A percentile compares a stretch with the other conserved stretches of the same genome.
These are phyloP conservation scores for Acropora tenuis DNA, from an alignment of 64 coral and sea anemone species.

Conservation along the genomic window DNA sequence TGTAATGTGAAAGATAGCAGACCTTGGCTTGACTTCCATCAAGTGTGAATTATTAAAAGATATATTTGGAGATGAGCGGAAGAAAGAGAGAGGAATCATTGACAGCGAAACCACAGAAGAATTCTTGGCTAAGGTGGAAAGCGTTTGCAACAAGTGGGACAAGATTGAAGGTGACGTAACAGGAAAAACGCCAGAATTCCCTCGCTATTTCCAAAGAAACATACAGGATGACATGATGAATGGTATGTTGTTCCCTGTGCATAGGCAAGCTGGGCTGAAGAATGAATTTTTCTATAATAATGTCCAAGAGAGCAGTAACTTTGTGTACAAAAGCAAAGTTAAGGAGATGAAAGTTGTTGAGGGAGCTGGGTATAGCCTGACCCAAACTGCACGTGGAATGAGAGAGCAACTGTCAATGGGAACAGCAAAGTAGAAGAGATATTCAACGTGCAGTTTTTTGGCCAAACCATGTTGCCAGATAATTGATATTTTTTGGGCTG, in stretches of 20 bases:
- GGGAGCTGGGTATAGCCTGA: conserved; percentile 35
- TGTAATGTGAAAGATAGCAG: conserved; percentile 22
- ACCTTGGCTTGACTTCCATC: conserved; percentile 6
- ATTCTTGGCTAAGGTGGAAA: conserved; percentile 15
- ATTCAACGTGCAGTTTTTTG: conserved; percentile 25
- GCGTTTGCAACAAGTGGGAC: conserved; percentile 29
- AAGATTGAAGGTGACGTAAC: not conserved
- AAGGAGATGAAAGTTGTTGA: conserved; percentile 46
- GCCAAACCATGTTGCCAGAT: too few relatives aligned
- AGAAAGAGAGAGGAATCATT: conserved; percentile 29
- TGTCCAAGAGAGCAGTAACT: conserved; percentile 66
- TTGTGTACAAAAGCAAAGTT: conserved; percentile 58
- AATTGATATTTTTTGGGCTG: too few relatives aligned
- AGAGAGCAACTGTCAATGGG: conserved; percentile 12
- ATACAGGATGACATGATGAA: conserved; percentile 66
- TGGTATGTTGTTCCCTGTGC: too few relatives aligned
- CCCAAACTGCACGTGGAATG: conserved; percentile 49
- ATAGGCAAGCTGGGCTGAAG: conserved; percentile 31
- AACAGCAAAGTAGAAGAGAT: conserved; percentile 6
- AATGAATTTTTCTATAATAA: conserved; percentile 68
- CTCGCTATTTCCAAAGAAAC: conserved; percentile 47
- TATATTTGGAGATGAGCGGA: conserved; percentile 38
- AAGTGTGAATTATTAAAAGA: conserved; percentile 43
- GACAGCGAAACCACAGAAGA: conserved; percentile 18
- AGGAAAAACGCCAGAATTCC: conserved; percentile 31